Conservation (phyloP, 64 coral and sea anemone species). For the Montipora foliosa region DNA sequence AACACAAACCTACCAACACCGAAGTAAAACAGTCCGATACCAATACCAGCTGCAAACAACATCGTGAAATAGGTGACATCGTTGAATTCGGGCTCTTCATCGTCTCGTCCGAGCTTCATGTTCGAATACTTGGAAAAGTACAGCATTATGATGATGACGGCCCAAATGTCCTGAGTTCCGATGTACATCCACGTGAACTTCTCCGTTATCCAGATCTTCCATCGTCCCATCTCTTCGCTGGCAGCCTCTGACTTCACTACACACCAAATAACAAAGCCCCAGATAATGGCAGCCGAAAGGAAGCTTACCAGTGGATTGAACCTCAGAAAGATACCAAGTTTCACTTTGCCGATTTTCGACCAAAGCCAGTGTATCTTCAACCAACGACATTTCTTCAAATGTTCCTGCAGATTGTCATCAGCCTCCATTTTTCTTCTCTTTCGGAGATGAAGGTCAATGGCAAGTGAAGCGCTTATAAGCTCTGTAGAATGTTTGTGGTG, state of each 20-base stretch:
- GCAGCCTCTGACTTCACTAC: conserved; percentile 30
- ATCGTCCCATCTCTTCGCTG: conserved; percentile 4
- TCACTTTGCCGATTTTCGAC: background rate
- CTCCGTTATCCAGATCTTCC: conserved; percentile 49
- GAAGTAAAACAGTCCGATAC: conserved; percentile 46
- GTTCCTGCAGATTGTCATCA: background rate
- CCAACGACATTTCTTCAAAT: conserved; percentile 42
- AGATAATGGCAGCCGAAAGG: conserved; percentile 38
- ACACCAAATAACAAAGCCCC: conserved; percentile 62
- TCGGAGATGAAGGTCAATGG: background rate
- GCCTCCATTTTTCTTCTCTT: background rate
- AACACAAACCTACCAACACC: conserved; percentile 38
- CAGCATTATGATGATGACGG: conserved; percentile 36
- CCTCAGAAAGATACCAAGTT: conserved; percentile 18
- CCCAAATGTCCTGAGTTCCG: conserved; percentile 57
- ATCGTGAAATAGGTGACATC: conserved; percentile 47
- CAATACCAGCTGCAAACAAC: conserved; percentile 61
- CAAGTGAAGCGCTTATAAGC: background rate
- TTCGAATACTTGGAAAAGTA: conserved; percentile 53
- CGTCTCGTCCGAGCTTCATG: conserved; percentile 49
- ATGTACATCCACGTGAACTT: conserved; percentile 65
- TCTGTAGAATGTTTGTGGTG: background rate
- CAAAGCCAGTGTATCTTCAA: background rate
- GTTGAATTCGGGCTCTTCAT: conserved; percentile 39
- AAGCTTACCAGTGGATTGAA: conserved; percentile 64